Base-by-base conservation (phyloP, 2,888 invertebrate genomes). In the Sinopyrophorus schimmeli region DNA sequence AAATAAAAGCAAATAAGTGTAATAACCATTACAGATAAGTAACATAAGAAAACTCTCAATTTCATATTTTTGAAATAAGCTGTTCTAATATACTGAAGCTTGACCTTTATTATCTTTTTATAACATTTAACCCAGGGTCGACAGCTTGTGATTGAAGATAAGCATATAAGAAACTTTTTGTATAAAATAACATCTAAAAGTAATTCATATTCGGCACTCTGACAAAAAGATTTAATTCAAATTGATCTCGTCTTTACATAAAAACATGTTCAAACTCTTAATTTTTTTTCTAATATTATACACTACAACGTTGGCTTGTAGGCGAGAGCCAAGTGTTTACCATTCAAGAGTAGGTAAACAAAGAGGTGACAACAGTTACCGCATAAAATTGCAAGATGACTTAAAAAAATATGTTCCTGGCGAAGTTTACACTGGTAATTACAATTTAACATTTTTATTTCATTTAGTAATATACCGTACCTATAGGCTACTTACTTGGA, bases 301-400 rank as follows among this genome's bases (percentile, higher is more conserved):
- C 11, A 15, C 43, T 39, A 21, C 21, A n/a, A 14, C 18, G 1
- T 17, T 32, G 10, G 31, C 21, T 28, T 81, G 81, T 65, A 72
- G 73, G 28, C 70, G 81, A 62, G 63, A 65, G 28, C 78, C 80
- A 4, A 73, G 70, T 53, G 63, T 70, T 38, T 74, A 74, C 50
- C 73, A 73, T 34, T 75, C 77, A 17, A 69, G 73, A 57, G 70
- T 68, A 18, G 60, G 64, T 65, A 81, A 86, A 74, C 77, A 83
- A 57, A 80, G 84, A 12, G 93, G 93, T 16, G 92, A 93, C 75
- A 91, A 92, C 76, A 91, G 87, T 66, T 94, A 89, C 76, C 80
- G 83, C 63, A 83, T 95, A 65, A 78, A 86, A 66, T 79, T 92
- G 62, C 87, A 86, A 64, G 90, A 89, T 26, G 84, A 87, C 62